Percentiles rank a stretch among this genome's conserved stretches.
Evolutionary conservation across 2,888 invertebrate genomes (phyloP).

Genomic region (Pseudococcus longispinus): DNA sequence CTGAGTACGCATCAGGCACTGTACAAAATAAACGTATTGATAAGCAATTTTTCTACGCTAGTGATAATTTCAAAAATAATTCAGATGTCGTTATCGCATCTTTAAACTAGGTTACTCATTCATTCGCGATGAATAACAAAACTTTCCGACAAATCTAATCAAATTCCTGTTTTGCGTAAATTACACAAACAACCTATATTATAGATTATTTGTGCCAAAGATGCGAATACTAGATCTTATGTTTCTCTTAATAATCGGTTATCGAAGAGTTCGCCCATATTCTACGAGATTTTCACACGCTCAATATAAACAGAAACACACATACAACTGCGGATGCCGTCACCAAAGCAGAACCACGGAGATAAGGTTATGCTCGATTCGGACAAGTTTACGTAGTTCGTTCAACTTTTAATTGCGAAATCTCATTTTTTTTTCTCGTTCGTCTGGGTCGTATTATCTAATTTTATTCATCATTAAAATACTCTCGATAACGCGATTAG

Average conservation of each 20-base stretch:
- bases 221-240: background rate
- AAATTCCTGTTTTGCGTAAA: background rate
- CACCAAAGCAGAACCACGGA: background rate
- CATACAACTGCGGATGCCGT: background rate
- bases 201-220: background rate
- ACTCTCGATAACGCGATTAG: background rate
- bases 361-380: background rate
- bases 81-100: background rate
- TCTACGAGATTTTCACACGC: background rate
- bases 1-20: background rate
- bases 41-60: background rate
- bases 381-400: slow-evolving; percentile 35
- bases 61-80: background rate
- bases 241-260: background rate
- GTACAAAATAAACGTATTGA: background rate
- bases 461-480: background rate
- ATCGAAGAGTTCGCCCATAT: background rate
- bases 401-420: slow-evolving; percentile 23
- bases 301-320: background rate
- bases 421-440: background rate
- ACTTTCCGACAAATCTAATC: background rate
- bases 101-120: background rate
- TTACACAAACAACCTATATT: background rate
- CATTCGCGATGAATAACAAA: background rate
- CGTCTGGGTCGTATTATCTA: slow-evolving; percentile 25